These are phyloP conservation scores for Cyprinella venusta DNA, from an alignment of 2,797 vertebrate genomes.

Conservation along the genomic window DNA sequence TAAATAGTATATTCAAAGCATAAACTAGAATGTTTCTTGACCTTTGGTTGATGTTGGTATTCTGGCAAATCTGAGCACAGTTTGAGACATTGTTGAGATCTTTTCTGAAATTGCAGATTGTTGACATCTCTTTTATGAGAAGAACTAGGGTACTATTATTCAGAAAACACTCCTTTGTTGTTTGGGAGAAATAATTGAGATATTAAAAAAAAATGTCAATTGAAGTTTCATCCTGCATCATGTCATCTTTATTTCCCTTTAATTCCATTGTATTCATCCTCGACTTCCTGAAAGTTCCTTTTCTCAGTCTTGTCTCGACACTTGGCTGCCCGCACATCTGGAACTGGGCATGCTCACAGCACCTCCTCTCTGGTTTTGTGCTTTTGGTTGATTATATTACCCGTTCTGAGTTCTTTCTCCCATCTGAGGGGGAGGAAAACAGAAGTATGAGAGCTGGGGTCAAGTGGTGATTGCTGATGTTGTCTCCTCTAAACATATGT, in stretches of 20 bases:
- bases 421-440: constrained; percentile 52
- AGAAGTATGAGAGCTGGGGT: constrained; percentile 76
- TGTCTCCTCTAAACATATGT: constrained; percentile 82
- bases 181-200: not conserved
- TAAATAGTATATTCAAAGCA: not conserved
- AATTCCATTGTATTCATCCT: constrained; percentile 61
- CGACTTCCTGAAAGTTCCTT: constrained; percentile 59
- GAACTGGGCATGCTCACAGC: constrained; percentile 79
- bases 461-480: constrained; percentile 84
- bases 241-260: constrained; percentile 34
- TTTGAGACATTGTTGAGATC: not conserved
- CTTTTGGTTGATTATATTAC: constrained; percentile 83
- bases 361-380: constrained; percentile 78
- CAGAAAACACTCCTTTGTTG: not conserved
- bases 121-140: not conserved
- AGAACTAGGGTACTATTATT: not conserved
- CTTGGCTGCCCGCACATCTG: constrained; percentile 82
- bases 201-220: not conserved
- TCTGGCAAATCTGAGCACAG: not conserved
- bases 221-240: not conserved
- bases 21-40: not conserved
- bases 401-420: constrained; percentile 72
- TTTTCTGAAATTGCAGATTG: not conserved
- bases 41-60: not conserved
- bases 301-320: constrained; percentile 73